A percentile compares a stretch with the other conserved stretches of the same genome.
These are phyloP conservation scores for Myotis daubentonii DNA, from an alignment of 2,797 vertebrate species.

Conservation along the genomic window DNA sequence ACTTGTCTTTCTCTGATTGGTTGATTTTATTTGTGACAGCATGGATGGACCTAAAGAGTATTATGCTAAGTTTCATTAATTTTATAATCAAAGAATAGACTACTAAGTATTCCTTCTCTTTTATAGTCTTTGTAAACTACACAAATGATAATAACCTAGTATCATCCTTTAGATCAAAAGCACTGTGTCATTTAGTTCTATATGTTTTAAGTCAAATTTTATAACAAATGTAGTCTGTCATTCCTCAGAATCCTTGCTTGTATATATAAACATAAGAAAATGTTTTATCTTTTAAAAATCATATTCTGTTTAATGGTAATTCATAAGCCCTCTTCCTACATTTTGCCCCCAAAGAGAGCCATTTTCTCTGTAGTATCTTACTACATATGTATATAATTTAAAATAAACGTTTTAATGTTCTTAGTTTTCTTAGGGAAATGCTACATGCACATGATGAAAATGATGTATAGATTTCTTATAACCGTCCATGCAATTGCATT, in stretches of 20 bases:
- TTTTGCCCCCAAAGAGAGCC: background rate
- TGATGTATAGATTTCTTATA: background rate
- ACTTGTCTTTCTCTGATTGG: background rate
- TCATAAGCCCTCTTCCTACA: background rate
- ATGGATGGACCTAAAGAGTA: background rate
- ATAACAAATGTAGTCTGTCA: background rate
- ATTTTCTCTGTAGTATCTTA: background rate
- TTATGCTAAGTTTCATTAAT: background rate
- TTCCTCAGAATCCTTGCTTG: constrained; percentile 20
- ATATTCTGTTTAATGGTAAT: background rate
- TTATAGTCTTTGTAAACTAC: background rate
- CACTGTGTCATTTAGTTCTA: background rate
- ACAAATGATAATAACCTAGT: background rate
- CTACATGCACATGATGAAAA: background rate
- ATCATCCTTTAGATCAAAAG: background rate
- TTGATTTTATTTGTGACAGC: background rate
- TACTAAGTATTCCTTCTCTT: background rate
- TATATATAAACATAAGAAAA: background rate
- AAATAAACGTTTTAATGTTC: constrained; percentile 55
- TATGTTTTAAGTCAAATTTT: constrained; percentile 5
- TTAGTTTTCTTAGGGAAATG: constrained; percentile 17
- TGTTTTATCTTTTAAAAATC: background rate
- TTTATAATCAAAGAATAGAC: background rate
- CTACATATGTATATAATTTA: constrained; percentile 18
- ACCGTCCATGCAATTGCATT: background rate